A percentile compares a stretch with the other conserved stretches of the same genome.
These are phyloP conservation scores for Alca torda DNA, from an alignment of 2,797 vertebrate species.

Conservation along the genomic window DNA sequence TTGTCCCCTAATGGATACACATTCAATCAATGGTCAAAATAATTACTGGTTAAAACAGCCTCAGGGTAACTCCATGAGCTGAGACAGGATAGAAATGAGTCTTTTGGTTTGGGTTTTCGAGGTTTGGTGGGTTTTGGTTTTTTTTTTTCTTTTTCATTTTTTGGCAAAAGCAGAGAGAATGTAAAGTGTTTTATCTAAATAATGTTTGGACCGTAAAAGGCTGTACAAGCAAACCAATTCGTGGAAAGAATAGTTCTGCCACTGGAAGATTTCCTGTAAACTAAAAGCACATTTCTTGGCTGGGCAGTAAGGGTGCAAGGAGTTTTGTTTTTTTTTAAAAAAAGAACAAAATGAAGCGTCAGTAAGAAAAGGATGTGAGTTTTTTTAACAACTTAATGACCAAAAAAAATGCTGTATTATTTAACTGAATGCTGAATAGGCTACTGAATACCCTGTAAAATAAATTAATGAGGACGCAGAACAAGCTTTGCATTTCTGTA, in stretches of 20 bases:
- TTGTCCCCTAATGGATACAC: constrained; percentile 39
- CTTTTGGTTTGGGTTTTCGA: neutral
- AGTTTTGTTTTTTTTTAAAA: neutral
- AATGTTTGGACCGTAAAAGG: neutral
- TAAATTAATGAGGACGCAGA: neutral
- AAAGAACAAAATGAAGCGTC: constrained; percentile 1
- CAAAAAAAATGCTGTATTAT: neutral
- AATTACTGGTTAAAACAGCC: constrained; percentile 20
- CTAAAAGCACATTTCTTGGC: neutral
- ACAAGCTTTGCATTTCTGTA: neutral
- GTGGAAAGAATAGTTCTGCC: neutral
- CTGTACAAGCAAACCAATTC: neutral
- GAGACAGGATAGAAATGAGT: neutral
- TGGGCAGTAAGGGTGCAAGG: neutral
- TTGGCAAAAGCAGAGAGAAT: constrained; percentile 38
- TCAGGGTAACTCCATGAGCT: neutral
- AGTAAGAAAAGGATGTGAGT: constrained; percentile 19
- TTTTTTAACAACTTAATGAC: neutral
- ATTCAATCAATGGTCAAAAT: neutral
- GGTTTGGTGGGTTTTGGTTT: neutral
- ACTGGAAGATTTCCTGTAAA: neutral
- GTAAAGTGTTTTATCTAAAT: neutral
- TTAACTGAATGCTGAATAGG: neutral
- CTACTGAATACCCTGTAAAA: neutral
- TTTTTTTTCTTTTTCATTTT: constrained; percentile 2